Conservation (phyloP, 2,797 vertebrate genomes). For the Enteromius unitaeniatus region DNA sequence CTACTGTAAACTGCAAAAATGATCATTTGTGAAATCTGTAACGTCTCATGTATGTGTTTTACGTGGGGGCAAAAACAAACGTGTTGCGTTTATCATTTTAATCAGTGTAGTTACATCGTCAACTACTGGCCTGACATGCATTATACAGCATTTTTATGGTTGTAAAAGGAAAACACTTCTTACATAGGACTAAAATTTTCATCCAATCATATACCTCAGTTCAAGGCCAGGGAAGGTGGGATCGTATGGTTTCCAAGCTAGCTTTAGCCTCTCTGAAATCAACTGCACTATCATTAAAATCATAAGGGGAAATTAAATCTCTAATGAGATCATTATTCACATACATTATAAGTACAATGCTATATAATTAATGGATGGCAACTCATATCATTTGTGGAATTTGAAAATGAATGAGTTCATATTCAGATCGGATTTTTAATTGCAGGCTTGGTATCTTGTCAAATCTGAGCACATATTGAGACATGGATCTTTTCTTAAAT, state of each 20-base stretch:
- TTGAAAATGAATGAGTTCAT: neutral
- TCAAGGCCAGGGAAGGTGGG: neutral
- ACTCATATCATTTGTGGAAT: neutral
- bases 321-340: neutral
- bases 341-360: neutral
- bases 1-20: neutral
- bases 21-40: neutral
- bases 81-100: too few species aligned
- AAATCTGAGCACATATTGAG: conserved; percentile 5
- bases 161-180: neutral
- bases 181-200: neutral
- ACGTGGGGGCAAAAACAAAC: too few species aligned
- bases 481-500: neutral
- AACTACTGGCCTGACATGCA: neutral
- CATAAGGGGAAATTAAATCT: neutral
- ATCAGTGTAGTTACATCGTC: neutral
- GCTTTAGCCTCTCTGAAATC: neutral
- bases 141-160: neutral
- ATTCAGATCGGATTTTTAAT: neutral
- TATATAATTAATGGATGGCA: neutral
- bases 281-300: neutral
- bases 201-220: neutral
- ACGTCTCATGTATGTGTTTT: neutral
- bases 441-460: neutral
- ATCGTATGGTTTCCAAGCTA: neutral